Evolutionary conservation across 2,888 invertebrate genomes (phyloP).

Genomic region (Latrodectus hesperus): DNA sequence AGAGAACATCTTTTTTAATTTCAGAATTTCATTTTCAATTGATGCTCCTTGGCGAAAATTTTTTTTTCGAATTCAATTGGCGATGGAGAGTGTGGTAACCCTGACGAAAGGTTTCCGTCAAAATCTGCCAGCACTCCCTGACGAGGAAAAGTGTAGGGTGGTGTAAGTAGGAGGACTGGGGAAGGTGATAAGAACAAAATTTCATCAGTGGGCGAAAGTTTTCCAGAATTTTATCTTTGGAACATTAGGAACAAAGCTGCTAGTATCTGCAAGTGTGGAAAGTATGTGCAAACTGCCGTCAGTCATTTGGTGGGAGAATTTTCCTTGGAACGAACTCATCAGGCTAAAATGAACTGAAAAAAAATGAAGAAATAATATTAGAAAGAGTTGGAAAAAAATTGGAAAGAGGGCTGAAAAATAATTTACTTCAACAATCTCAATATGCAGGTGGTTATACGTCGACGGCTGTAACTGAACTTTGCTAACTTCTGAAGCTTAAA

Average conservation of each 20-base stretch:
- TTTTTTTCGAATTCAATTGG: constrained; percentile 19
- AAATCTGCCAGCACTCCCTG: constrained; percentile 43
- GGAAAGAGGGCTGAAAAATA: constrained; percentile 30
- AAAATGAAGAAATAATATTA: constrained; percentile 1
- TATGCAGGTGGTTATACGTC: constrained; percentile 22
- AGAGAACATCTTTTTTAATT: too few relatives aligned
- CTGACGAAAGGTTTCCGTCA: constrained; percentile 48
- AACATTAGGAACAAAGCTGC: constrained; percentile 69
- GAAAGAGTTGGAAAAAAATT: constrained; percentile 33
- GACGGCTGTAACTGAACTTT: not conserved
- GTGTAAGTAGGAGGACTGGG: constrained; percentile 23
- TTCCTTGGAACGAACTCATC: constrained; percentile 64
- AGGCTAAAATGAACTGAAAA: constrained; percentile 24
- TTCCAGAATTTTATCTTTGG: constrained; percentile 70
- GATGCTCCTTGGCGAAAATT: not conserved
- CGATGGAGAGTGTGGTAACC: constrained; percentile 36
- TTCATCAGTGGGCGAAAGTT: constrained; percentile 69
- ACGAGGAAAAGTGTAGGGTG: constrained; percentile 26
- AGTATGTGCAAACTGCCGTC: constrained; percentile 63
- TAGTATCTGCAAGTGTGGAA: constrained; percentile 65
- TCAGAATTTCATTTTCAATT: not conserved
- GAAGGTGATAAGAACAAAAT: constrained; percentile 65
- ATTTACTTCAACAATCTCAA: constrained; percentile 46
- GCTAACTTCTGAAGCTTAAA: too few relatives aligned
- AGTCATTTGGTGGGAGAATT: constrained; percentile 62